Base-by-base conservation (phyloP, 2,797 vertebrate species). In the Lutra lutra region DNA sequence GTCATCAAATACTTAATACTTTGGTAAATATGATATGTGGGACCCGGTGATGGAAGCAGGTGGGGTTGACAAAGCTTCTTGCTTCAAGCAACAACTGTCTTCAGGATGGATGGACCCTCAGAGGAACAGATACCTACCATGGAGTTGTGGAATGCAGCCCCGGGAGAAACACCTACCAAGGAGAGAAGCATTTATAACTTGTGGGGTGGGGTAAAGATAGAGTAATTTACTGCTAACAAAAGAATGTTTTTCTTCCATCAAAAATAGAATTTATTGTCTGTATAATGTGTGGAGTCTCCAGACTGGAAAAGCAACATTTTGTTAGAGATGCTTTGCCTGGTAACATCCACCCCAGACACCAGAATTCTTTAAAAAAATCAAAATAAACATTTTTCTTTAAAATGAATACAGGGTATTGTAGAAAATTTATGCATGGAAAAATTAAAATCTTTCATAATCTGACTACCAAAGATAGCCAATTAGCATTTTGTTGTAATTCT, bases 121-220 rank as follows among this genome's bases (percentile, higher is more conserved):
- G 25, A 91, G 27, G 73, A 29, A 32, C 18, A 84, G 96, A 7
- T 11, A 88, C 73, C 87, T 92, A 73, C n/a, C 40, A 1, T 77
- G 75, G 1, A 18, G 79, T 20, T 58, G 68, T 93, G 96, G 98
- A 98, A 64, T 90, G 48, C 86, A 94, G 96, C 96, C 91, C 77
- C 62, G 35, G 96, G 96, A 96, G 60, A 92, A 48, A 80, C 11
- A 75, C 60, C 35, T 86, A 80, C 95, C 84, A 40, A 54, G 48
- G 9, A 92, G 56, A 93, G 88, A 82, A 40, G 80, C 54, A 62
- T 93, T 77, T 70, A 40, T 17, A 89, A 48, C 15, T 38, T 64
- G 58, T 17, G 91, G 64, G 75, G 88, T 68, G 66, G 72, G 54
- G 56, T 56, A 54, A 46, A 46, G 32, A 40, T 14, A 38, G 78